Percentiles rank a stretch among this genome's conserved stretches.
phyloP scores from a whole-genome alignment of 30 jellyfish, hydroid and myxozoan species.

The Aurelia aurita region DNA sequence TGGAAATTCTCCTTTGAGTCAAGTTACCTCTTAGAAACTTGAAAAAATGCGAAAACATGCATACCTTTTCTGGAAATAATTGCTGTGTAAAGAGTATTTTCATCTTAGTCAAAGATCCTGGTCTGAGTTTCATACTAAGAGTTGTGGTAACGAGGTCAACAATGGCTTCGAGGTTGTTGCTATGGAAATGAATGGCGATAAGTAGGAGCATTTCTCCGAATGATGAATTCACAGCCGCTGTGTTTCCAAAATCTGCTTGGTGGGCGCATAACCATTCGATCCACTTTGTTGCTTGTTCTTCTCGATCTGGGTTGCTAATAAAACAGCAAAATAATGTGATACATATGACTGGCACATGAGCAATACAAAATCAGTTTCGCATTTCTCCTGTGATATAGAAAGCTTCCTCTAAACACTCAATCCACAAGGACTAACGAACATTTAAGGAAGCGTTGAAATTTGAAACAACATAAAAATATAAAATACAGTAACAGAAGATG shows the following conservation, averaged over 20 bases:
- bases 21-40: no score
- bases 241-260: slow-evolving; percentile 70
- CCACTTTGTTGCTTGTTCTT: slow-evolving; percentile 88
- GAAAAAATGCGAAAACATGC: no score
- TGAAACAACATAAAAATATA: no score
- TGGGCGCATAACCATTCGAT: slow-evolving; percentile 79
- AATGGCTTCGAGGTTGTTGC: slow-evolving; percentile 94
- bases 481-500: no score
- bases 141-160: slow-evolving; percentile 86
- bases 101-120: slow-evolving; percentile 92
- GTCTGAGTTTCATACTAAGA: slow-evolving; percentile 86
- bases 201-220: slow-evolving; percentile 94
- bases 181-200: slow-evolving; percentile 96
- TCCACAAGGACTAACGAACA: no score
- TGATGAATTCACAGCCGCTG: slow-evolving; percentile 61
- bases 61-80: slow-evolving; percentile 94
- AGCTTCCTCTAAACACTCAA: no score
- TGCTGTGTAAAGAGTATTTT: slow-evolving; percentile 95
- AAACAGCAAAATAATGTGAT: background rate
- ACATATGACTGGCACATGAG: no score
- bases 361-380: no score
- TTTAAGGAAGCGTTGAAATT: no score
- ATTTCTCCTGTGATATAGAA: no score
- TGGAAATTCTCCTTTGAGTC: no score
- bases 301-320: slow-evolving; percentile 88